phyloP scores from a whole-genome alignment of 1,140 invertebrate species.

The Tetramorium parvispinum region DNA sequence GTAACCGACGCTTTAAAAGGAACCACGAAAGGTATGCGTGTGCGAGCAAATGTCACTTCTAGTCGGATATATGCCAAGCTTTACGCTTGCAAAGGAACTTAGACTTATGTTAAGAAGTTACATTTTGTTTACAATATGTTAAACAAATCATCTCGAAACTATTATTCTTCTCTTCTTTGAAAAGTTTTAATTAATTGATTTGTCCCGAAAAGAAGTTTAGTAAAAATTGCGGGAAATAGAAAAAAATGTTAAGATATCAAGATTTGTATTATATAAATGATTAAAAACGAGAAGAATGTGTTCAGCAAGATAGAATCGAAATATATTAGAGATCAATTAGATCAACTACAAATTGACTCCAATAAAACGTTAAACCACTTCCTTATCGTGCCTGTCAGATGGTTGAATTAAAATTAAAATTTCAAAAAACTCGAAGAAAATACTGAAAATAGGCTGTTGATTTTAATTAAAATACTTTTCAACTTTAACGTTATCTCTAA shows the following conservation, averaged over 20 bases:
- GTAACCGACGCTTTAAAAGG: slow-evolving; percentile 48
- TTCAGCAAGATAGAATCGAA: not conserved
- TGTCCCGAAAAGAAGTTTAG: not conserved
- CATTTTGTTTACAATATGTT: not conserved
- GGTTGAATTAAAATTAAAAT: slow-evolving; percentile 8
- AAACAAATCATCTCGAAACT: not conserved
- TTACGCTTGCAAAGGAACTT: not conserved
- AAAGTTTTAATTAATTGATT: not conserved
- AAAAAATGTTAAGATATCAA: not conserved
- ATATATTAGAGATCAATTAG: slow-evolving; percentile 2
- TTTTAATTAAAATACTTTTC: not conserved
- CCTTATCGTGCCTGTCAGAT: not conserved
- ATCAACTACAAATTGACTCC: slow-evolving; percentile 7
- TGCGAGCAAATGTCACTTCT: not conserved
- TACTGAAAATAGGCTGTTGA: not conserved
- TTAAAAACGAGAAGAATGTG: not conserved
- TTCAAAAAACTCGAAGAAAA: not conserved
- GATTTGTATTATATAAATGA: not conserved
- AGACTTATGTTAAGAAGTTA: not conserved
- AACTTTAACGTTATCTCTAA: not conserved
- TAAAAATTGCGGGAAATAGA: not conserved
- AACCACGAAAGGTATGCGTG: slow-evolving; percentile 40
- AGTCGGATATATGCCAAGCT: not conserved
- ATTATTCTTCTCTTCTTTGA: too few species aligned
- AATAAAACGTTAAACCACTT: not conserved